phyloP scores from a whole-genome alignment of 2,113 vertebrate genomes.

The Clarias magur region DNA sequence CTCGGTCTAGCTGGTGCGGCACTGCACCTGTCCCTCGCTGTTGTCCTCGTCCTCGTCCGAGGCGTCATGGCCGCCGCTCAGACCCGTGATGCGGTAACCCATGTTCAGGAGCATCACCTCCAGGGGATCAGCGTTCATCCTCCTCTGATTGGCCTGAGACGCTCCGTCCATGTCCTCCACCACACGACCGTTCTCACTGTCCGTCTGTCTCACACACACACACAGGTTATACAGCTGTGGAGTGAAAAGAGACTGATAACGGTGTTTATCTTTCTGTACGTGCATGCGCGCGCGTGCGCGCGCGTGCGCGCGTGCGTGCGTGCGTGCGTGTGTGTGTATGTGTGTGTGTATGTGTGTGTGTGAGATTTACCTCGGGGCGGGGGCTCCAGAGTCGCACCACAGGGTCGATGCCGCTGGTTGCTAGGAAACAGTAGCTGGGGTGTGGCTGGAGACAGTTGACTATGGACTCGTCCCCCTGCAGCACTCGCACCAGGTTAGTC shows the following conservation, averaged over 20 bases:
- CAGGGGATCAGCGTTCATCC: slow-evolving; percentile 95
- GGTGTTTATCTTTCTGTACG: neutral
- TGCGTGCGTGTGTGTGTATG: neutral
- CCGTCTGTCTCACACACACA: slow-evolving; percentile 64
- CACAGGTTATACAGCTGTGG: neutral
- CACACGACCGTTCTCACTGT: slow-evolving; percentile 86
- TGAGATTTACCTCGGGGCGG: slow-evolving; percentile 83
- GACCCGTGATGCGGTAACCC: slow-evolving; percentile 97
- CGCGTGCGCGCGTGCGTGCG: too few relatives aligned
- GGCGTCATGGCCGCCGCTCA: slow-evolving; percentile 84
- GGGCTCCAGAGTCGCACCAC: slow-evolving; percentile 96
- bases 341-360: neutral
- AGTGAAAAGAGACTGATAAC: neutral
- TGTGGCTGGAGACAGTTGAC: slow-evolving; percentile 98
- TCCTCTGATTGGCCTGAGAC: slow-evolving; percentile 93
- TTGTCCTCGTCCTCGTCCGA: slow-evolving; percentile 95
- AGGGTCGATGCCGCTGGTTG: slow-evolving; percentile 95
- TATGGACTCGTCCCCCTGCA: slow-evolving; percentile 97
- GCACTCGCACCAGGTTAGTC: slow-evolving; percentile 91
- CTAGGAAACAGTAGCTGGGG: slow-evolving; percentile 96
- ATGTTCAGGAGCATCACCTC: slow-evolving; percentile 99
- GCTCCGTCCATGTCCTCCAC: slow-evolving; percentile 97
- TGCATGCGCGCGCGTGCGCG: too few relatives aligned
- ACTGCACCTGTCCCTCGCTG: slow-evolving; percentile 95
- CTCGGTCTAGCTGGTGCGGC: slow-evolving; percentile 89